Conservation (phyloP, 2,888 invertebrate species). For the Drosophila rellima region DNA sequence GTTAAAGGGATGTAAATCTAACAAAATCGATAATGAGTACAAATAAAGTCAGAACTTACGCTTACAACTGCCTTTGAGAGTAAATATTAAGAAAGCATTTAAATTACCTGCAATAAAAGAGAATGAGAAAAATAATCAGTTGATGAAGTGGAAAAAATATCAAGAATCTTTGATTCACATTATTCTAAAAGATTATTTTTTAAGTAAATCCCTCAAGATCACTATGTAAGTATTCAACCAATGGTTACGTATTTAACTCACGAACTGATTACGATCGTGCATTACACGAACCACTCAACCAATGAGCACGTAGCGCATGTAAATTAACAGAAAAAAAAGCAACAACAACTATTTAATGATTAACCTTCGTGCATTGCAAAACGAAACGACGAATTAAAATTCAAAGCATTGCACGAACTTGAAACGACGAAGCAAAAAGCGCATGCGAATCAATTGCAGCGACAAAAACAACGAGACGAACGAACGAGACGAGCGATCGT, state of each 20-base stretch:
- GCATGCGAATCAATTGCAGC: conserved; percentile 71
- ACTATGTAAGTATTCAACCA: not conserved
- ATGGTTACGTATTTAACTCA: conserved; percentile 7
- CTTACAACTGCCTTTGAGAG: not conserved
- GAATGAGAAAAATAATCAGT: conserved; percentile 11
- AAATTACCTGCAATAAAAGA: conserved; percentile 64
- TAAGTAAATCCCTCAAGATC: not conserved
- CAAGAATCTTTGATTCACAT: not conserved
- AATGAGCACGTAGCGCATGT: conserved; percentile 23
- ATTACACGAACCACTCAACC: conserved; percentile 32
- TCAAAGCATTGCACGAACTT: conserved; percentile 62
- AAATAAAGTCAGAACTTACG: conserved; percentile 34
- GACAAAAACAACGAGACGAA: conserved; percentile 29
- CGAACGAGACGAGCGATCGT: conserved; percentile 17
- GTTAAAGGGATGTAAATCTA: conserved; percentile 39
- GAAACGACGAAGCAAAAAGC: conserved; percentile 56
- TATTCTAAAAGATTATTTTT: not conserved
- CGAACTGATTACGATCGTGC: not conserved
- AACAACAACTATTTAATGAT: conserved; percentile 20
- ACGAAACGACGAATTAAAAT: conserved; percentile 69
- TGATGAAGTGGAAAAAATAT: not conserved
- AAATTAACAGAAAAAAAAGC: conserved; percentile 9
- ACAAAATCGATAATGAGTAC: conserved; percentile 47
- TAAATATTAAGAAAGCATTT: conserved; percentile 17
- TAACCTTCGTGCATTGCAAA: conserved; percentile 54